Percentiles rank a stretch among this genome's conserved stretches.
Conservation (phyloP, 1,140 invertebrate genomes). For the Calephelis virginiensis region DNA sequence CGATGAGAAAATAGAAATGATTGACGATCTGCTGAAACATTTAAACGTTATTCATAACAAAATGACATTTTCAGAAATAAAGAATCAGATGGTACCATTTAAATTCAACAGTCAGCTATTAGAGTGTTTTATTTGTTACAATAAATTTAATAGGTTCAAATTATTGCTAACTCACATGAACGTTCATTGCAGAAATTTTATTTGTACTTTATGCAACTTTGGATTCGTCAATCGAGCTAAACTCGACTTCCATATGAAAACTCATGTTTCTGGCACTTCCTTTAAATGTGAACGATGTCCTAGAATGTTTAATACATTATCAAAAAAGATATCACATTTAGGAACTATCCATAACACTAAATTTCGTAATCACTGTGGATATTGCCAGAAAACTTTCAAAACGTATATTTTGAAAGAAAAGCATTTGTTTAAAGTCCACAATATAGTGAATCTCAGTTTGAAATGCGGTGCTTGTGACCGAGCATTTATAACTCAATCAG, state of each 20-base stretch:
- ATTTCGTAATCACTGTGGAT: conserved; percentile 37
- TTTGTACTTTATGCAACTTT: conserved; percentile 47
- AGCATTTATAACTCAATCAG: conserved; percentile 30
- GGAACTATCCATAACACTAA: conserved; percentile 27
- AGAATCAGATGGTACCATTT: conserved; percentile 41
- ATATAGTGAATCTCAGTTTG: conserved; percentile 22
- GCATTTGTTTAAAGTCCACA: conserved; percentile 38
- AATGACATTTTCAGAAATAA: conserved; percentile 30
- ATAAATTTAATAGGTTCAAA: conserved; percentile 37
- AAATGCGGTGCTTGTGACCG: conserved; percentile 39
- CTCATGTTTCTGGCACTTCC: conserved; percentile 35
- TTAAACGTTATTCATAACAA: conserved; percentile 30
- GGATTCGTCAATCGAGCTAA: conserved; percentile 41
- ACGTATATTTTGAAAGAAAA: conserved; percentile 29
- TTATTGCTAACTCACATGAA: conserved; percentile 53
- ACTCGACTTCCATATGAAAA: conserved; percentile 33
- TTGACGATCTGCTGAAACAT: conserved; percentile 38
- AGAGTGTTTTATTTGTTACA: conserved; percentile 38
- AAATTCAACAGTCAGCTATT: conserved; percentile 38
- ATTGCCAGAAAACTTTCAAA: conserved; percentile 39
- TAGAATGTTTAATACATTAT: conserved; percentile 31
- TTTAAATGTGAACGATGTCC: conserved; percentile 31
- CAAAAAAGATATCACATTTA: conserved; percentile 35
- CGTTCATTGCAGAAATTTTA: conserved; percentile 47
- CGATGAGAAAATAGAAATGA: conserved; percentile 23